These are phyloP conservation scores for Chloroclystis v-ata DNA, from an alignment of 2,888 invertebrate genomes.

Conservation along the genomic window DNA sequence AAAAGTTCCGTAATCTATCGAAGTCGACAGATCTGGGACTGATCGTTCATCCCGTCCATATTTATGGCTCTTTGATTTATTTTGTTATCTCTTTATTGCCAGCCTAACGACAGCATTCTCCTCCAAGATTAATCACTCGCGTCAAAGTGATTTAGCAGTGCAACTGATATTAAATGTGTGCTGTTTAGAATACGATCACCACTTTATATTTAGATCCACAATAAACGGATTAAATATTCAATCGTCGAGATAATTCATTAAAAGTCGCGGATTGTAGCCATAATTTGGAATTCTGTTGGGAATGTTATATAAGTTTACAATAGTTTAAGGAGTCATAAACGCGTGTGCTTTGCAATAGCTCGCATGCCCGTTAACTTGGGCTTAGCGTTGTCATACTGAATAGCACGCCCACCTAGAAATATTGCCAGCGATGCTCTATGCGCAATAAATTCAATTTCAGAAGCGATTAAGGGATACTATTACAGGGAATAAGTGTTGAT, in stretches of 20 bases:
- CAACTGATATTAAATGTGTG: slow-evolving; percentile 74
- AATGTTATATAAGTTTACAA: no score
- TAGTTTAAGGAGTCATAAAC: slow-evolving; percentile 30
- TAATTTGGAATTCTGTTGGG: slow-evolving; percentile 29
- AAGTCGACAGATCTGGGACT: slow-evolving; percentile 65
- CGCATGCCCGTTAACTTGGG: slow-evolving; percentile 32
- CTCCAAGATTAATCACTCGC: slow-evolving; percentile 73
- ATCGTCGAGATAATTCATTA: slow-evolving; percentile 53
- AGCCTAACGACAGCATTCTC: slow-evolving; percentile 75
- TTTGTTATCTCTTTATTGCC: slow-evolving; percentile 77
- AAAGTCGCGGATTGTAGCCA: slow-evolving; percentile 32
- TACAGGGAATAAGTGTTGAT: slow-evolving; percentile 53
- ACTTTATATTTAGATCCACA: slow-evolving; percentile 66
- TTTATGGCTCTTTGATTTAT: slow-evolving; percentile 77
- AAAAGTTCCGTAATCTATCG: slow-evolving; percentile 69
- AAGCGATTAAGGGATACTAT: slow-evolving; percentile 49
- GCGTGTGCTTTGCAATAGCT: slow-evolving; percentile 16
- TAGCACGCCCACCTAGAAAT: slow-evolving; percentile 35
- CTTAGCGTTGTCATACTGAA: slow-evolving; percentile 36
- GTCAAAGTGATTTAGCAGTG: slow-evolving; percentile 77
- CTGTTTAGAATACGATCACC: slow-evolving; percentile 66
- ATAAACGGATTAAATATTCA: slow-evolving; percentile 56
- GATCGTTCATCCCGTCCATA: slow-evolving; percentile 70
- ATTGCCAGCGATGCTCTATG: slow-evolving; percentile 26
- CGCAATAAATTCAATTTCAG: slow-evolving; percentile 40